A percentile compares a stretch with the other conserved stretches of the same genome.
Evolutionary conservation across 2,797 vertebrate genomes (phyloP).

Genomic region (Hydrophis major): DNA sequence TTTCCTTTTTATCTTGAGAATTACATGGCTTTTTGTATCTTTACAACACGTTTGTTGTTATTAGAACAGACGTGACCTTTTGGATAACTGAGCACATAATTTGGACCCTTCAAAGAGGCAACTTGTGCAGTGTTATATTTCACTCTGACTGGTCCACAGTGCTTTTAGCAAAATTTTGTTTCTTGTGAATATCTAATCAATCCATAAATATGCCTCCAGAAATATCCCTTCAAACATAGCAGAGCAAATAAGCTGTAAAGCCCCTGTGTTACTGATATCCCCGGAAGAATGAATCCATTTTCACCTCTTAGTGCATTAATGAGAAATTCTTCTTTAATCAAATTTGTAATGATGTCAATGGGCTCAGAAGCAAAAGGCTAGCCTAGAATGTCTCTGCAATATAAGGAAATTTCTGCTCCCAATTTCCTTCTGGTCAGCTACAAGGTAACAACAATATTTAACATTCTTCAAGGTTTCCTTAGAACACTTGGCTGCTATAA

Average conservation of each 20-base stretch:
- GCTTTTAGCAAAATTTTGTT: background rate
- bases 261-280: background rate
- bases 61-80: background rate
- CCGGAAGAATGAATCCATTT: constrained; percentile 39
- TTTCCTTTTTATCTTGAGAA: background rate
- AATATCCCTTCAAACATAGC: constrained; percentile 22
- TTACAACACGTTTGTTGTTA: background rate
- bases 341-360: constrained; percentile 30
- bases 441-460: constrained; percentile 30
- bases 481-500: constrained; percentile 29
- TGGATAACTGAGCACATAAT: background rate
- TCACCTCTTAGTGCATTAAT: constrained; percentile 13
- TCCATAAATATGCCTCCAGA: constrained; percentile 31
- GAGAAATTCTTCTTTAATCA: constrained; percentile 38
- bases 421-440: constrained; percentile 14
- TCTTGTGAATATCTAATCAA: constrained; percentile 10
- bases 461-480: constrained; percentile 37
- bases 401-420: constrained; percentile 22
- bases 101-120: background rate
- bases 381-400: constrained; percentile 6
- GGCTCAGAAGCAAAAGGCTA: constrained; percentile 33
- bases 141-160: background rate
- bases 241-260: constrained; percentile 28
- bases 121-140: background rate
- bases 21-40: background rate